These are phyloP conservation scores for Eurois occulta DNA, from an alignment of 2,888 invertebrate species.

Conservation along the genomic window DNA sequence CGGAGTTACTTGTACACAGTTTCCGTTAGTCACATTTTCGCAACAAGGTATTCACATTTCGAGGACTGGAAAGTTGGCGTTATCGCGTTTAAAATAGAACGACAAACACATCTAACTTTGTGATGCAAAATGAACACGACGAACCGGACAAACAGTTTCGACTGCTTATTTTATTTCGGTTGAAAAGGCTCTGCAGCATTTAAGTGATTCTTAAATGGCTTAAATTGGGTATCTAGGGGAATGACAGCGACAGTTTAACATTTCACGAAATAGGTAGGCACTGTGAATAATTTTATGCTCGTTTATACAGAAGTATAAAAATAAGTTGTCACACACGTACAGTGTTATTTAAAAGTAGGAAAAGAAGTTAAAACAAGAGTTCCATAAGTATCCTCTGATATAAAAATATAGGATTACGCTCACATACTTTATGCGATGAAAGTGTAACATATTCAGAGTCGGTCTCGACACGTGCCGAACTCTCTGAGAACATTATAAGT, in stretches of 20 bases:
- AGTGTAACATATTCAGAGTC: constrained; percentile 81
- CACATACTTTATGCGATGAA: constrained; percentile 73
- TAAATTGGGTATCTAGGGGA: constrained; percentile 38
- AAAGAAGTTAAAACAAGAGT: constrained; percentile 32
- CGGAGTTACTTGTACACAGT: constrained; percentile 88
- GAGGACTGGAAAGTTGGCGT: constrained; percentile 90
- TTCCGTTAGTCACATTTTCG: constrained; percentile 90
- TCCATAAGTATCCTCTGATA: constrained; percentile 41
- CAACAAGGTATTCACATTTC: constrained; percentile 91
- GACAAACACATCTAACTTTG: constrained; percentile 89
- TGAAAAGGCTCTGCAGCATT: constrained; percentile 63
- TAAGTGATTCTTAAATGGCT: constrained; percentile 56
- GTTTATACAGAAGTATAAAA: constrained; percentile 17
- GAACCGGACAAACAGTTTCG: constrained; percentile 74
- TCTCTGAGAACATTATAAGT: constrained; percentile 84
- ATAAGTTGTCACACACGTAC: constrained; percentile 20
- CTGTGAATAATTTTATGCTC: constrained; percentile 18
- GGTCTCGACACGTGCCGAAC: constrained; percentile 83
- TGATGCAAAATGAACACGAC: constrained; percentile 88
- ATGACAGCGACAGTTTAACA: constrained; percentile 36
- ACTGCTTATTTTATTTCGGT: constrained; percentile 68
- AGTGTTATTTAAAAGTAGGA: constrained; percentile 29
- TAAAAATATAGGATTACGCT: constrained; percentile 59
- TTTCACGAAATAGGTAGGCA: constrained; percentile 10
- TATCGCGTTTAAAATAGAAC: constrained; percentile 90